phyloP scores from a whole-genome alignment of 2,113 vertebrate genomes.

The Elephantulus edwardii region DNA sequence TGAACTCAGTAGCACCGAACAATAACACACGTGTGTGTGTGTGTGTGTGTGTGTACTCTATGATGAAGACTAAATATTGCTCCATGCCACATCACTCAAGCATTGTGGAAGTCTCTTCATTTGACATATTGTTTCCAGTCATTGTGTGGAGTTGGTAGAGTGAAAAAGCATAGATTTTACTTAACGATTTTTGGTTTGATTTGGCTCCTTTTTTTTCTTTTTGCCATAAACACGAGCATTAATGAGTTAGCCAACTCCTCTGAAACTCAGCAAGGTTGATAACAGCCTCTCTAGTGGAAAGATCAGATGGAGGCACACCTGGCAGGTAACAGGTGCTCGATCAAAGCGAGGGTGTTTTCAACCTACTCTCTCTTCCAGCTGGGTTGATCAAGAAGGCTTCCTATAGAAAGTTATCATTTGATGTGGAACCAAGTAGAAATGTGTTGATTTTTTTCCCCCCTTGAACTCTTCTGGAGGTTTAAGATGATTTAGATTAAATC shows the following conservation, averaged over 20 bases:
- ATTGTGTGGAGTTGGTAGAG: neutral
- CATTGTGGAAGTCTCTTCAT: neutral
- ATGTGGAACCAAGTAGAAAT: neutral
- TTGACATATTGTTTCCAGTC: neutral
- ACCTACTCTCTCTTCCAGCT: neutral
- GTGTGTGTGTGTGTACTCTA: neutral
- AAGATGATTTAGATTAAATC: neutral
- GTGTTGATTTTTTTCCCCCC: neutral
- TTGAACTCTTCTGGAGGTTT: neutral
- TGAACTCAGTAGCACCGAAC: neutral
- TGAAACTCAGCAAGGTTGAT: neutral
- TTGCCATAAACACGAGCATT: neutral
- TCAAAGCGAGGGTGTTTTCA: neutral
- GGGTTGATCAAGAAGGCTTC: neutral
- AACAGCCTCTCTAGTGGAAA: neutral
- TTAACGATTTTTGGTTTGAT: neutral
- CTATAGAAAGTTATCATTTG: neutral
- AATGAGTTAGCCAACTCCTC: neutral
- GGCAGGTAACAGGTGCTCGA: neutral
- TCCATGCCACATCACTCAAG: neutral
- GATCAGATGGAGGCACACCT: neutral
- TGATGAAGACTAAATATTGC: neutral
- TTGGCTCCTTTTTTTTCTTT: no score
- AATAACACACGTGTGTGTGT: neutral
- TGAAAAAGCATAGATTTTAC: neutral